phyloP scores from a whole-genome alignment of 2,888 invertebrate genomes.

The Hyposoter dolosus region DNA sequence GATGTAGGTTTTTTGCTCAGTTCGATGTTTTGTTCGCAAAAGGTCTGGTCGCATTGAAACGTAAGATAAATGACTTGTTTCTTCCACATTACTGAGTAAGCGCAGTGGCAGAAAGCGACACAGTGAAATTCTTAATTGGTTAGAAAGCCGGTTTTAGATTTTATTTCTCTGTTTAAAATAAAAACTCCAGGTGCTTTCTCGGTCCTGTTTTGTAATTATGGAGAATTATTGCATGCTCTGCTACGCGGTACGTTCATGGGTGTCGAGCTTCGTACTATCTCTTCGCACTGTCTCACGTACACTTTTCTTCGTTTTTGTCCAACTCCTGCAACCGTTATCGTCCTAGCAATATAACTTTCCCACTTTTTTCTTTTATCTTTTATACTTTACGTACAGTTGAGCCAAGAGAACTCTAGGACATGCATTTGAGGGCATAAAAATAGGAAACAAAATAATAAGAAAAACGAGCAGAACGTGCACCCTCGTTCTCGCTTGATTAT shows the following conservation, averaged over 20 bases:
- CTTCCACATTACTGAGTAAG: background rate
- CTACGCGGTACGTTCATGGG: slow-evolving; percentile 14
- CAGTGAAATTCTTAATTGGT: background rate
- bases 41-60: background rate
- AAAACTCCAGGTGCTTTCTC: slow-evolving; percentile 24
- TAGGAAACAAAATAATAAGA: slow-evolving; percentile 8
- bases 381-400: slow-evolving; percentile 1
- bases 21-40: background rate
- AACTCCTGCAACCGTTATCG: background rate
- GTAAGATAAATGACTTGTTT: background rate
- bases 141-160: background rate
- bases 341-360: slow-evolving; percentile 8
- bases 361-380: slow-evolving; percentile 3
- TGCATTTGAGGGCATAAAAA: slow-evolving; percentile 6
- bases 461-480: background rate
- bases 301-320: background rate
- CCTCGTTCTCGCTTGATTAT: slow-evolving; percentile 19
- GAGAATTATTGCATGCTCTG: slow-evolving; percentile 19
- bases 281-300: slow-evolving; percentile 37
- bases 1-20: background rate
- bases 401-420: background rate
- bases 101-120: background rate
- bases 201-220: background rate
- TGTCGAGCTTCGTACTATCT: slow-evolving; percentile 13
- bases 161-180: background rate